Evolutionary conservation across 2,797 vertebrate species (phyloP), one percentile per base, ranked within the genome.

Genomic region (Lerista edwardsae): DNA sequence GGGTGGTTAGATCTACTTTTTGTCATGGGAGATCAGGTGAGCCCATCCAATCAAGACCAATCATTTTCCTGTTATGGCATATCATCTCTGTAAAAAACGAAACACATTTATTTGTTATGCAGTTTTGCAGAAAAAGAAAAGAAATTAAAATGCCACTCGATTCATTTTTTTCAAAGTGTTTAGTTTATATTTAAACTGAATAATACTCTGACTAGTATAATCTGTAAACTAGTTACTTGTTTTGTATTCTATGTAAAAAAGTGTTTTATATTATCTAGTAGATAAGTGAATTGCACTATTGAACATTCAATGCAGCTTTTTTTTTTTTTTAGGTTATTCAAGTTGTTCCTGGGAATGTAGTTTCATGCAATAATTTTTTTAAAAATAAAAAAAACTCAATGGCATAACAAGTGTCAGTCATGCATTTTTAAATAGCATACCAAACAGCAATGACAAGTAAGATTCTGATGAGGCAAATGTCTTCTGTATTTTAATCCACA

Each of bases 301-400:
- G 91, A 94, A 96, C 92, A 96, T 95, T 94, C 93, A 93, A 94
- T 86, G 88, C 87, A 71, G 92, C 88, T 94, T 95, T 95, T 92
- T 44, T n/a, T n/a, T 93, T 90, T 87, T 94, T 95, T 96, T 94
- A 94, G 91, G 91, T 94, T 95, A 91, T 93, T 94, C 82, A 93
- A 93, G 87, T 84, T 95, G 94, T 93, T 94, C 92, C 89, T 95
- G 93, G 92, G 95, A 96, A 93, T 94, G 94, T 97, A 96, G 94
- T 94, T 96, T 93, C 94, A 95, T 95, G 97, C 96, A 97, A 97
- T 97, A 97, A 97, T 95, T 93, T 93, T 87, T 95, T 96, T 90
- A 88, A 95, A n/a, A 51, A 51, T 51, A 65, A 95, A 95, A 94
- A 95, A 92, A 64, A 84, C 88, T 94, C 93, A 93, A 92, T 91